Base-by-base conservation (phyloP, 2,113 vertebrate species). In the Micronycteris hirsuta region DNA sequence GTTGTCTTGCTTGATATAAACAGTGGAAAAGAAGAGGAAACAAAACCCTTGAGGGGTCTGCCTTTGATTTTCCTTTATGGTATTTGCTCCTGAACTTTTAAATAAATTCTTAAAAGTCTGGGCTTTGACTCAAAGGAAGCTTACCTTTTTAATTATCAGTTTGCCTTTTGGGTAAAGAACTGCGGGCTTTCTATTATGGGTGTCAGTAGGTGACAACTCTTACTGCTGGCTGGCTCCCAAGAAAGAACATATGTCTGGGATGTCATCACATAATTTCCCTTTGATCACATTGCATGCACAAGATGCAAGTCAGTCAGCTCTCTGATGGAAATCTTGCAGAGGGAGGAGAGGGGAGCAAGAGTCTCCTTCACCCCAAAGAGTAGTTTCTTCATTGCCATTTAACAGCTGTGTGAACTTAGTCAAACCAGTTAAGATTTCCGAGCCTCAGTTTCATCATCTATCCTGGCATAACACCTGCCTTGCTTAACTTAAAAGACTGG, bases 101-200 rank as follows among this genome's bases (percentile, higher is more conserved):
- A 94, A 87, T 70, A 74, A 63, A 47, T 77, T 56, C 28, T 43
- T 56, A 28, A 80, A 82, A 67, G 33, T 83, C 16, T 63, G 49
- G 38, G 7, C 14, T 76, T 94, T 91, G 73, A 14, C 45, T 93
- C 49, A 89, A 88, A 9, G 83, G 78, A 94, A 17, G 22, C 47
- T 94, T 94, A 89, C 45, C 70, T 82, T 97, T 95, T 91, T 47
- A 93, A 86, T 85, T 22, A 94, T 43, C 14, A 58, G 2, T 93
- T 95, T 93, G n/a, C 54, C 43, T 93, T 84, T 89, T 85, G 78
- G 90, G 58, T 73, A 68, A 91, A 67, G 41, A 94, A 56, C 58
- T 63, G 4, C 95, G 67, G 45, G 10, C 49, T 96, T 96, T 93
- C 88, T 82, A 4, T 76, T 85, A 70, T 54, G 38, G 58, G 38